Conservation (phyloP, 2,797 vertebrate species). For the Notoglanidium macrostoma region DNA sequence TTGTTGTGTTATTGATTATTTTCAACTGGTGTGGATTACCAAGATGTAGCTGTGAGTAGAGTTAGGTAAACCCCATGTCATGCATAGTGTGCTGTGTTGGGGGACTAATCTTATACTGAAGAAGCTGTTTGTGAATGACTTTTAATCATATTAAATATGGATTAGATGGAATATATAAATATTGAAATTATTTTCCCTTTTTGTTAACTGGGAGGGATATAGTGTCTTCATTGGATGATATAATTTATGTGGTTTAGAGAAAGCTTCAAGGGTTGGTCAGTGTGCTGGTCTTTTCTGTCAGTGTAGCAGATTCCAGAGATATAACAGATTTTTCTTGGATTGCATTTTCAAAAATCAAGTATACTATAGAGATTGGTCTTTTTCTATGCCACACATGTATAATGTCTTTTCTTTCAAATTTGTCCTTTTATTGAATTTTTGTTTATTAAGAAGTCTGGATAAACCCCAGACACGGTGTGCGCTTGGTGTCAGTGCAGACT, state of each 20-base stretch:
- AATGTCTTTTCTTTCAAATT: not conserved
- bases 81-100: not conserved
- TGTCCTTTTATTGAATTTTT: not conserved
- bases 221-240: not conserved
- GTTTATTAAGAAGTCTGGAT: not conserved
- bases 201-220: not conserved
- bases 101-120: not conserved
- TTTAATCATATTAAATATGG: not conserved
- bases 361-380: not conserved
- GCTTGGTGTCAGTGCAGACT: not conserved
- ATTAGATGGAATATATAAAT: not conserved
- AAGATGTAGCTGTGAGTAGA: not conserved
- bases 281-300: not conserved
- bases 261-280: not conserved
- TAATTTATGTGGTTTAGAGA: not conserved
- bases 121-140: not conserved
- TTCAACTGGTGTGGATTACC: not conserved
- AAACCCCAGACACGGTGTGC: not conserved
- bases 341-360: not conserved
- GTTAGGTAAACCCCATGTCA: not conserved
- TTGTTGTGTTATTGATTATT: not conserved
- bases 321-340: not conserved
- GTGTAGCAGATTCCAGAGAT: not conserved
- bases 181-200: not conserved
- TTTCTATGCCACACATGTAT: no score